Evolutionary conservation across 2,888 invertebrate species (phyloP).

Genomic region (Deilephila porcellus): DNA sequence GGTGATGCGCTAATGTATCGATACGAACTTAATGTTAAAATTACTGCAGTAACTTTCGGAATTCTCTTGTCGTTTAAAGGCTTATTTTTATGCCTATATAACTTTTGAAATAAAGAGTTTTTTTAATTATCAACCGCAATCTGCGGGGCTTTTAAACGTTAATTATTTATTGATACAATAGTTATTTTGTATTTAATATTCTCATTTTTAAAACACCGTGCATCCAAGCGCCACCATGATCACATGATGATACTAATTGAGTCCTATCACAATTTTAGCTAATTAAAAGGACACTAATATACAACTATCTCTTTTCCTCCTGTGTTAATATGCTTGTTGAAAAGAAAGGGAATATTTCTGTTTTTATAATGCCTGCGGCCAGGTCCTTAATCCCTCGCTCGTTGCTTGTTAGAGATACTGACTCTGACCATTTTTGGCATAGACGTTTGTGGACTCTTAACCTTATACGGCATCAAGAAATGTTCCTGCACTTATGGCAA

Average conservation of each 20-base stretch:
- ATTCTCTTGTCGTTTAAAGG: background rate
- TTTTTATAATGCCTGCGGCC: slow-evolving; percentile 49
- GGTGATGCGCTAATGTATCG: too few species aligned
- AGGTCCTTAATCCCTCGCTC: slow-evolving; percentile 56
- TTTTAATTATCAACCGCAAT: too few species aligned
- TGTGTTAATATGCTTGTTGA: background rate
- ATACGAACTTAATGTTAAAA: background rate
- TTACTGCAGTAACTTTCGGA: background rate
- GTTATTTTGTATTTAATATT: too few species aligned
- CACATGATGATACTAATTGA: background rate
- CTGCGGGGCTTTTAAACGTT: too few species aligned
- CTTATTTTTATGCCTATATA: background rate
- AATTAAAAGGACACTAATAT: background rate
- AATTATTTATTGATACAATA: too few species aligned
- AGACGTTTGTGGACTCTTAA: slow-evolving; percentile 56
- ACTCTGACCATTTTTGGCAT: slow-evolving; percentile 64
- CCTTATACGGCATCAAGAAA: slow-evolving; percentile 58
- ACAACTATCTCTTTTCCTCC: background rate
- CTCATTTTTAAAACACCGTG: too few species aligned
- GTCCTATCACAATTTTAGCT: background rate
- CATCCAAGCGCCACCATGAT: background rate
- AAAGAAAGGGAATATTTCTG: slow-evolving; percentile 31
- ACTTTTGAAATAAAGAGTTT: too few species aligned
- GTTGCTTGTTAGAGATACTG: slow-evolving; percentile 71
- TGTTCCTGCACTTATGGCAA: slow-evolving; percentile 40